These are phyloP conservation scores for Gymnoscopelus braueri DNA, from an alignment of 2,797 vertebrate genomes.

Conservation along the genomic window DNA sequence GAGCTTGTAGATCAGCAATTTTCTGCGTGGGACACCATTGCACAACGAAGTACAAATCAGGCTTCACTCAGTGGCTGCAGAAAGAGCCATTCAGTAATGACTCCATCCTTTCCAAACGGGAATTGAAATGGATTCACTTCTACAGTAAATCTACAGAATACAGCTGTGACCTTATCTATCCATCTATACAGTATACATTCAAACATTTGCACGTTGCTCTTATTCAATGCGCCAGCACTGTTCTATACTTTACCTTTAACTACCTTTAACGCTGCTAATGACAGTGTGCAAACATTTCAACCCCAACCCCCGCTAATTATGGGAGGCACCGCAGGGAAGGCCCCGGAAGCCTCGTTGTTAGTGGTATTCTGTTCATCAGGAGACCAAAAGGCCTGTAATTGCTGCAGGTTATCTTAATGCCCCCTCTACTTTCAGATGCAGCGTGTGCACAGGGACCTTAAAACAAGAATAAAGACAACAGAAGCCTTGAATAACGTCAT, in stretches of 20 bases:
- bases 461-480: constrained; percentile 4
- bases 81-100: constrained; percentile 40
- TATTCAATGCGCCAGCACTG: background rate
- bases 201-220: background rate
- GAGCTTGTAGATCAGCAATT: no score
- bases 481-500: constrained; percentile 11
- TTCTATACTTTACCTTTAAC: background rate
- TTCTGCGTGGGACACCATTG: no score
- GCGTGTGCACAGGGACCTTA: constrained; percentile 20
- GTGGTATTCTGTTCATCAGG: constrained; percentile 16
- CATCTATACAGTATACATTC: background rate
- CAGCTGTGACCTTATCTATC: background rate
- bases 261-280: no score
- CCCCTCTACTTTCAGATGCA: constrained; percentile 6
- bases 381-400: constrained; percentile 10
- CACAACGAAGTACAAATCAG: no score
- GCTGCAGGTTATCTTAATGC: background rate
- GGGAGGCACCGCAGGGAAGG: background rate
- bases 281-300: background rate
- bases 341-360: constrained; percentile 44
- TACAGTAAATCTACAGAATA: background rate
- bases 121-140: constrained; percentile 20
- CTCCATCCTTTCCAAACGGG: constrained; percentile 34
- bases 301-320: constrained; percentile 10
- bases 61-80: constrained; percentile 11